Evolutionary conservation across 2,888 invertebrate genomes (phyloP), one percentile per base, ranked within the genome.

Genomic region (Xestia sexstrigata): DNA sequence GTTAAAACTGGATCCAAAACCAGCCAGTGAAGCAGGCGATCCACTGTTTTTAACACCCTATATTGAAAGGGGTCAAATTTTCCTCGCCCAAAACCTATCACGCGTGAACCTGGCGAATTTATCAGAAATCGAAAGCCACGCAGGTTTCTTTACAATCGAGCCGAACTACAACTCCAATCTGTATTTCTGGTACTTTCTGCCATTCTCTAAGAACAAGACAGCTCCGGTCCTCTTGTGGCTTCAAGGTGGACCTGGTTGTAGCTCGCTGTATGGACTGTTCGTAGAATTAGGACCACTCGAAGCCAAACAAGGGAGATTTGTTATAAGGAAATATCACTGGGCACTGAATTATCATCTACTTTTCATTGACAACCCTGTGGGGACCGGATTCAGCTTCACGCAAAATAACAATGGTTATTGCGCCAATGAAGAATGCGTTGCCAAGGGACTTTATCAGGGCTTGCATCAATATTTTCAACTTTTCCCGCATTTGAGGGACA

Each of bases 361-460:
- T 60, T 98, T 97, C 90, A 97, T 98, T 75, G 98, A 98, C 87
- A 98, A 97, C 84, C 98, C 98, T 3, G 97, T 97, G 0, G 97
- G 97, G 1, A 93, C 95, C 58, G 98, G 98, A 1, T 98, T 97
- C 89, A 98, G 98, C 90, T 98, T 97, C 89, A 97, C 98, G 0
- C 91, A 96, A 1, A 89, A 93, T 66, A 93, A 96, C 0, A 89
- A 93, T 66, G 97, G 97, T 52, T 98, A 97, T 90, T 97, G 97
- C 45, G 93, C 89, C 2, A 94, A 97, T 89, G 97, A 97, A 89
- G 92, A 90, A 0, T 97, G 97, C 86, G 95, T 98, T 17, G 97
- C 97, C 0, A 91, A 94, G 60, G 97, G 97, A 78, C 92, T 98
- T 1, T 97, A 97, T 89, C 93, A 91, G 83, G 93, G 93, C 26